Base-by-base conservation (phyloP, 1,140 invertebrate genomes). In the Polypedilum pembai region DNA sequence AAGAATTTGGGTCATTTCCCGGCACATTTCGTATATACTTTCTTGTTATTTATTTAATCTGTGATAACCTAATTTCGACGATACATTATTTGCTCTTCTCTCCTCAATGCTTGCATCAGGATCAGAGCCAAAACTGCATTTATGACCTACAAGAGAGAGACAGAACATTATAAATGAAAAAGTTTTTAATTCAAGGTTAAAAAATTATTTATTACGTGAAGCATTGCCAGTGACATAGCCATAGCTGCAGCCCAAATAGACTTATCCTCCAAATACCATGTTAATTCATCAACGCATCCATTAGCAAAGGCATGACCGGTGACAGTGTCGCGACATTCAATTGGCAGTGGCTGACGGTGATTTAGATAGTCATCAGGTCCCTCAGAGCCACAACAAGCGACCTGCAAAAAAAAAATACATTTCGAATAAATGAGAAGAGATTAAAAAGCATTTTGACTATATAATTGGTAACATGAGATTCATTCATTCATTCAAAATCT, bases 231-330 rank as follows among this genome's bases (percentile, higher is more conserved):
- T 3, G 86, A 84, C 76, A 95, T 85, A 1, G 90, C 88, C 18
- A 95, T 83, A 2, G 89, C 92, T 40, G 91, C 89, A n/a, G 94
- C 84, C 92, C 93, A 94, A 8, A 87, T 87, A n/a, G 91, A 88
- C 79, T 91, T 90, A 69, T 88, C 87, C 79, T 94, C 92, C 75
- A 95, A 84, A 81, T 90, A 93, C 89, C 91, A 92, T 8, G 92
- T 93, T 74, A 95, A 80, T 80, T 93, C 91, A 74, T 94, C 91
- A 0, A 93, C 90, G 78, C 94, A 95, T 12, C 93, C 92, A 77
- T 94, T 88, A 80, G 90, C 92, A 82, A 90, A 95, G 8, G 92
- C 91, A 81, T 94, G 94, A 66, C 94, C 94, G 5, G 91, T 94
- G 1, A 94, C 91, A 0, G 91, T 89, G 80, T 95, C 92, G 7